Evolutionary conservation across 2,888 invertebrate species (phyloP).

Genomic region (Philereme transversata): DNA sequence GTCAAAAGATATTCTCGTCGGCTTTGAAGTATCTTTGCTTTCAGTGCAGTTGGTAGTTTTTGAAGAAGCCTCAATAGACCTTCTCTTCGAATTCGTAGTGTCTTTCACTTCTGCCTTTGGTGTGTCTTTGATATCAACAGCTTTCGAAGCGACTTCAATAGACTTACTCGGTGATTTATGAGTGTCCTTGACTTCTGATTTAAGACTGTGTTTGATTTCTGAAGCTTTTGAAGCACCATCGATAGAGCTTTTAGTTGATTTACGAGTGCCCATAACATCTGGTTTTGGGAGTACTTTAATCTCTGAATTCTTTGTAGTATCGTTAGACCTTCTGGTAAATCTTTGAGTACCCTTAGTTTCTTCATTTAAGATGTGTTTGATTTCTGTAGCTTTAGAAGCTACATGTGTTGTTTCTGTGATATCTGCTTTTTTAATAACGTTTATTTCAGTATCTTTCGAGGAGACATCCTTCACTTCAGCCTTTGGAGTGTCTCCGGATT

Average conservation of each 20-base stretch:
- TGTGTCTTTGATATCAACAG: background rate
- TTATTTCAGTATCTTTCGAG: no score
- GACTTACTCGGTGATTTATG: background rate
- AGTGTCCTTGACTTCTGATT: background rate
- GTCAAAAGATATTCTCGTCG: slow-evolving; percentile 3
- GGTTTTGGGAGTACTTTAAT: background rate
- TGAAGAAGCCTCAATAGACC: background rate
- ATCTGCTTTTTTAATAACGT: no score
- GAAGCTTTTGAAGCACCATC: background rate
- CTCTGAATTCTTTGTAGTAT: background rate
- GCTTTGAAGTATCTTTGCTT: background rate
- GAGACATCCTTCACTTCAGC: no score
- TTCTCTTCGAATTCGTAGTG: slow-evolving; percentile 3
- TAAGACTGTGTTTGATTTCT: background rate
- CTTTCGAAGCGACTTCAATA: background rate
- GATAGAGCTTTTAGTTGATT: background rate
- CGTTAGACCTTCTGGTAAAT: background rate
- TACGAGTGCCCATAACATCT: background rate
- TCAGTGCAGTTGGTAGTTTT: background rate
- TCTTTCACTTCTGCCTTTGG: background rate
- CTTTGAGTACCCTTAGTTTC: background rate
- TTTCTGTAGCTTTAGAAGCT: no score
- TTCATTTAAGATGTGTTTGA: background rate
- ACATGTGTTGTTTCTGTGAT: no score
- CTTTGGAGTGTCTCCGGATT: no score